These are phyloP conservation scores for Bos indicus DNA, from an alignment of 2,113 vertebrate species.

Conservation along the genomic window DNA sequence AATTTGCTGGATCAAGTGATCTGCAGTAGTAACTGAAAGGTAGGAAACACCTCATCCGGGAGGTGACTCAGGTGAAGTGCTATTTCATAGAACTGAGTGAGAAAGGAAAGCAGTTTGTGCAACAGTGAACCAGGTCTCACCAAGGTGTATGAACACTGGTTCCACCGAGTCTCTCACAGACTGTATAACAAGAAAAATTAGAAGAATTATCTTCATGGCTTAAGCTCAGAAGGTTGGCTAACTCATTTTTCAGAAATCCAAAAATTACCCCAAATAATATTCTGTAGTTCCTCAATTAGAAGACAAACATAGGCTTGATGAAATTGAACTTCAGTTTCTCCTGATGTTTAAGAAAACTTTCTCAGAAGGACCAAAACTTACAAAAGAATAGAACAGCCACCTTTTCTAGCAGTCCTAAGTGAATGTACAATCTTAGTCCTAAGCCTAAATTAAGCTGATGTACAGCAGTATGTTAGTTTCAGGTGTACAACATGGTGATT, in stretches of 20 bases:
- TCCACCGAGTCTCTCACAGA: not conserved
- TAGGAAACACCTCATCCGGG: not conserved
- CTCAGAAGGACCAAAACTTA: not conserved
- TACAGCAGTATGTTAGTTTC: not conserved
- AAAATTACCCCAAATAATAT: not conserved
- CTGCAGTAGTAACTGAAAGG: not conserved
- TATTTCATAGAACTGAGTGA: not conserved
- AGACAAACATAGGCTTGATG: not conserved
- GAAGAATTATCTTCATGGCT: not conserved
- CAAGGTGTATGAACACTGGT: not conserved
- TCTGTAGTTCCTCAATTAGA: not conserved
- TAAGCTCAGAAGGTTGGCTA: not conserved
- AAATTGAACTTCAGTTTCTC: not conserved
- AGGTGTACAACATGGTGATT: not conserved
- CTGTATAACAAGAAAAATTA: not conserved
- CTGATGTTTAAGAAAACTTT: not conserved
- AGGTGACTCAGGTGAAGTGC: not conserved
- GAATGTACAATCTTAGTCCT: not conserved
- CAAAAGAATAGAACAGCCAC: not conserved
- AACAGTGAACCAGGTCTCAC: not conserved
- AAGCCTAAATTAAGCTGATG: not conserved
- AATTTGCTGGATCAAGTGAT: not conserved
- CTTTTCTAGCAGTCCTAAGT: not conserved
- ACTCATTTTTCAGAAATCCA: not conserved
- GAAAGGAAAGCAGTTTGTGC: not conserved